A percentile compares a stretch with the other conserved stretches of the same genome.
Evolutionary conservation across 2,113 vertebrate species (phyloP).

Genomic region (Canis aureus): DNA sequence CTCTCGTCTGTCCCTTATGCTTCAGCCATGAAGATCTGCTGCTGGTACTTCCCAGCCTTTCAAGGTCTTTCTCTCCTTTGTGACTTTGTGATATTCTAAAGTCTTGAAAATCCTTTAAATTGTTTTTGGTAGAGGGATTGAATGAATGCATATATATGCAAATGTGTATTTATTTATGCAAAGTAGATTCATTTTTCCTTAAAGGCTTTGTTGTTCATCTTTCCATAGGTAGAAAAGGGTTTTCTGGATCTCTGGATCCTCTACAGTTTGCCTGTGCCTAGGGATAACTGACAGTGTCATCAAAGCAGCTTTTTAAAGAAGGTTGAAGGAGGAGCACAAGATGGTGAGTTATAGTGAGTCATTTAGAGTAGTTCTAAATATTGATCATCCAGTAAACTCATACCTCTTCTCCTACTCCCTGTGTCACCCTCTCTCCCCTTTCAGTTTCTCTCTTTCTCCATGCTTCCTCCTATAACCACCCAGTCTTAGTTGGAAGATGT

Average conservation of each 20-base stretch:
- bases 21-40: not conserved
- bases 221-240: not conserved
- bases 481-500: not conserved
- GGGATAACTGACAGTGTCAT: not conserved
- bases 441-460: not conserved
- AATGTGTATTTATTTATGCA: constrained; percentile 27
- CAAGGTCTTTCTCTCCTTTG: not conserved
- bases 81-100: constrained; percentile 35
- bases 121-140: not conserved
- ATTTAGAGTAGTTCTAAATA: not conserved
- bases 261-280: not conserved
- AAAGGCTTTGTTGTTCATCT: not conserved
- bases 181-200: not conserved
- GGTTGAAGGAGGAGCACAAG: not conserved
- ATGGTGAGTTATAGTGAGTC: not conserved
- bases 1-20: not conserved
- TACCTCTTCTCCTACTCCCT: not conserved
- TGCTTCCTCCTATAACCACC: not conserved
- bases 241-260: not conserved
- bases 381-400: not conserved
- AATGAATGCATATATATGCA: not conserved
- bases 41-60: not conserved
- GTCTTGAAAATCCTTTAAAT: not conserved
- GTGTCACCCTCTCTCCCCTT: not conserved
- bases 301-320: not conserved